phyloP scores from a whole-genome alignment of 2,113 vertebrate genomes.

The Petromus typicus region DNA sequence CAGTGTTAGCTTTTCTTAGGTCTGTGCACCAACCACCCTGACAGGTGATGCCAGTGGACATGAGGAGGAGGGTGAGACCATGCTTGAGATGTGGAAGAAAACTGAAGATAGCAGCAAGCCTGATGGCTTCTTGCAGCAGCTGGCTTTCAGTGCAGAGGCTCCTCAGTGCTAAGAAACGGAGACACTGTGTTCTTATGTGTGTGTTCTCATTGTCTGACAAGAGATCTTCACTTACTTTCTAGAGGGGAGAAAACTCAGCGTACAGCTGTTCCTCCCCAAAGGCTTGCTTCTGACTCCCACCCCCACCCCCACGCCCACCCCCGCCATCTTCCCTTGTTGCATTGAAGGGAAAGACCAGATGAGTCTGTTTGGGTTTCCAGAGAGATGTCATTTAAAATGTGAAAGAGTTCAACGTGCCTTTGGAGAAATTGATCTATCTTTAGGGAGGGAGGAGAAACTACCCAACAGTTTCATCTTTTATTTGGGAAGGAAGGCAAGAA shows the following conservation, averaged over 20 bases:
- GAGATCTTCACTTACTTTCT: background rate
- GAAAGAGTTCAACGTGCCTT: conserved; percentile 4
- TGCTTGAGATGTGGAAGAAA: background rate
- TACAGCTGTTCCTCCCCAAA: background rate
- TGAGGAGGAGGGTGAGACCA: background rate
- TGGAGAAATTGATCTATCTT: background rate
- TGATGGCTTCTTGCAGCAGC: background rate
- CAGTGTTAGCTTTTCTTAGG: background rate
- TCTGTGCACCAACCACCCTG: background rate
- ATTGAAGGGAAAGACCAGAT: conserved; percentile 17
- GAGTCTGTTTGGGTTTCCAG: background rate
- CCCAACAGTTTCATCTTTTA: background rate
- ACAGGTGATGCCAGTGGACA: background rate
- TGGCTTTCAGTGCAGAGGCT: background rate
- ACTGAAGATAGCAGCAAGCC: background rate
- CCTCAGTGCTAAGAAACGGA: background rate
- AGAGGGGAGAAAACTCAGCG: background rate
- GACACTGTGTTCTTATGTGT: background rate
- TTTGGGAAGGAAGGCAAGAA: background rate
- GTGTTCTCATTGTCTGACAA: background rate
- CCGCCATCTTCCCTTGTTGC: background rate
- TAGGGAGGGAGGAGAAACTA: conserved; percentile 10
- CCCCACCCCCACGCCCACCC: background rate
- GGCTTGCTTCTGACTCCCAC: background rate
- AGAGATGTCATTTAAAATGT: conserved; percentile 31